Evolutionary conservation across 2,113 vertebrate species (phyloP).

Genomic region (Nothoprocta pentlandii): DNA sequence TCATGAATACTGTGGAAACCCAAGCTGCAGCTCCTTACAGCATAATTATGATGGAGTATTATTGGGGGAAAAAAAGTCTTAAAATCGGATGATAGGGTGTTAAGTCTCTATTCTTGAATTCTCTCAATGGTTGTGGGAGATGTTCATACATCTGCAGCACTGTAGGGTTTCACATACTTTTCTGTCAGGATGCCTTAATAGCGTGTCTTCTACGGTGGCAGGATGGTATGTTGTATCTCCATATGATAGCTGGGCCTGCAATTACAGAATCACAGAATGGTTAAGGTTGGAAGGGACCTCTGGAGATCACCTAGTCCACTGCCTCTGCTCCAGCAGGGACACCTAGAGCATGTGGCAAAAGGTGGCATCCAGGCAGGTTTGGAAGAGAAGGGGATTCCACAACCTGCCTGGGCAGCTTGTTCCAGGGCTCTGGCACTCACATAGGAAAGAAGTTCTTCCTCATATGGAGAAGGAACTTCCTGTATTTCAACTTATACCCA

Average conservation of each 20-base stretch:
- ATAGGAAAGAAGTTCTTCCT: no score
- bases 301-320: no score
- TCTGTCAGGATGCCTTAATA: neutral
- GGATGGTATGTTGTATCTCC: fast-evolving
- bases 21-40: neutral
- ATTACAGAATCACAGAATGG: no score
- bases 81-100: neutral
- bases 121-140: neutral
- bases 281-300: no score
- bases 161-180: neutral
- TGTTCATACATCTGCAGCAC: neutral
- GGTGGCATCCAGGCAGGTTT: no score
- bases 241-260: fast-evolving
- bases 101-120: neutral
- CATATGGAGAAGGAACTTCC: no score
- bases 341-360: no score
- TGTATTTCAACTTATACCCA: no score
- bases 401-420: no score
- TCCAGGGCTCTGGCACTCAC: no score
- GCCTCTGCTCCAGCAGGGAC: no score
- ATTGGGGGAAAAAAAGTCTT: neutral
- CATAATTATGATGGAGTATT: neutral
- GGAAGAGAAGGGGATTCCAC: no score
- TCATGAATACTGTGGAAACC: neutral
- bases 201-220: neutral